Conservation (phyloP, 2,888 invertebrate genomes). For the Watsonalla cultraria region DNA sequence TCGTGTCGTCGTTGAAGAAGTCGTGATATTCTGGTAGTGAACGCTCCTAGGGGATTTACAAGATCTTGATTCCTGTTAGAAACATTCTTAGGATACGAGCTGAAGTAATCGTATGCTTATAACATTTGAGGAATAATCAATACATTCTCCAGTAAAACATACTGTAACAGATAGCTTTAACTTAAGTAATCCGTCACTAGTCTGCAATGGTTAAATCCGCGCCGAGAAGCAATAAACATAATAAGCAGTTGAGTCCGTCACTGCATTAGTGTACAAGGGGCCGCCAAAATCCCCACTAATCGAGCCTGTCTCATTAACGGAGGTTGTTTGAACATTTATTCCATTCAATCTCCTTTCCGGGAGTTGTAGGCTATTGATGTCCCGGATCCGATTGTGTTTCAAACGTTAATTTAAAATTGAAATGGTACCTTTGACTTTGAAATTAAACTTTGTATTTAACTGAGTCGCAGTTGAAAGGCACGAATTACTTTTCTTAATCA, state of each 20-base stretch:
- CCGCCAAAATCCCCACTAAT: conserved; percentile 38
- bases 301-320: conserved; percentile 44
- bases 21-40: no score
- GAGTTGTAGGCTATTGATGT: not conserved
- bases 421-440: not conserved
- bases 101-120: no score
- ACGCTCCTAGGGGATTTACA: no score
- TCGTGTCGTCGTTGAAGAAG: no score
- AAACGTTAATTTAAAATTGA: not conserved
- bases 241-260: not conserved
- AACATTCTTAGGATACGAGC: no score
- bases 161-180: no score
- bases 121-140: no score
- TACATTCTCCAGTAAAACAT: no score
- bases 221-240: not conserved
- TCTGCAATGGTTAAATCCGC: not conserved
- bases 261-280: conserved; percentile 1
- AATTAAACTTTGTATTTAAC: not conserved
- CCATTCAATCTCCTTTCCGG: conserved; percentile 20
- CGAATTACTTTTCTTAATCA: not conserved
- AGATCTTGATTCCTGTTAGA: no score
- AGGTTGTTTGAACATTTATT: conserved; percentile 38
- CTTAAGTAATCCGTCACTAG: no score
- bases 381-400: not conserved
- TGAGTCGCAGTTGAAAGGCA: not conserved